Conservation (phyloP, 2,797 vertebrate species). For the Nothura maculosa region DNA sequence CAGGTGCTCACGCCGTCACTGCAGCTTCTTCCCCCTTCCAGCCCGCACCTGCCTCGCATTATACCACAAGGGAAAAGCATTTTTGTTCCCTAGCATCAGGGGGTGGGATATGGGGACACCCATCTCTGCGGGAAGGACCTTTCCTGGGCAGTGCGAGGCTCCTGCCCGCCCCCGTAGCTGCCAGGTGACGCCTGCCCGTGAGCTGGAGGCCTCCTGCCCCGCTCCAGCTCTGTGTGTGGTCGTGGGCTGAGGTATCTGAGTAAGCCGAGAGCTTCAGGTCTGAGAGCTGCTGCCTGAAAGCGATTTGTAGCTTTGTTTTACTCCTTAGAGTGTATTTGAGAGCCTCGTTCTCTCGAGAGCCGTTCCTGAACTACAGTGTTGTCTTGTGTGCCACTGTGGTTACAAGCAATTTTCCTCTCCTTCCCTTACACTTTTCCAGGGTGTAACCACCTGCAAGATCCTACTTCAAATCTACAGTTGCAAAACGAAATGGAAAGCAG, state of each 20-base stretch:
- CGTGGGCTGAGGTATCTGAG: background rate
- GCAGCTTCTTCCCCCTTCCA: background rate
- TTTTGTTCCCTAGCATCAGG: slow-evolving; percentile 68
- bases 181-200: background rate
- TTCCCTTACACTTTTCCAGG: background rate
- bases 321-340: background rate
- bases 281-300: background rate
- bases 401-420: background rate
- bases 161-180: background rate
- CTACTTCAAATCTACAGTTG: background rate
- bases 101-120: slow-evolving; percentile 65
- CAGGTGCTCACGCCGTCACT: too few species aligned
- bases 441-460: background rate
- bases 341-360: background rate
- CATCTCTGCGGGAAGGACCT: slow-evolving; percentile 57
- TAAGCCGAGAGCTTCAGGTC: background rate
- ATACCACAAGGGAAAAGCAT: slow-evolving; percentile 58
- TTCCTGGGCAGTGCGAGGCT: slow-evolving; percentile 58
- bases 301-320: background rate
- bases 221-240: background rate
- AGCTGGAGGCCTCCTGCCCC: background rate
- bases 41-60: slow-evolving; percentile 20
- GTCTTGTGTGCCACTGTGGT: background rate
- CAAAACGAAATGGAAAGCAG: background rate
- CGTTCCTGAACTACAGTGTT: background rate